Evolutionary conservation across 1,140 invertebrate species (phyloP).

Genomic region (Tetragonula clypearis): DNA sequence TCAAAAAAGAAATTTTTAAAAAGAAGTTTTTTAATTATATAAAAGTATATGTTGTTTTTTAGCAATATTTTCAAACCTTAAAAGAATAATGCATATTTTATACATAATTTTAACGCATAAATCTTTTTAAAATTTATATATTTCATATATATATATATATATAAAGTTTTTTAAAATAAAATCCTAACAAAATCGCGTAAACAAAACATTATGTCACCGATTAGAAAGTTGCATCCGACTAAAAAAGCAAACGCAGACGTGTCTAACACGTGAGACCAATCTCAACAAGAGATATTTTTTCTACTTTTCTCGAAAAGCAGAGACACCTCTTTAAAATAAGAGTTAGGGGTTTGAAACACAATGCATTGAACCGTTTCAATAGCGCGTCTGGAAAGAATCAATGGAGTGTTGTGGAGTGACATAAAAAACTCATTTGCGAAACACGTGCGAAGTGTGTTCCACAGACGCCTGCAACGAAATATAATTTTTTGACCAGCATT

Average conservation of each 20-base stretch:
- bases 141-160: not conserved
- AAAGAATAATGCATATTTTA: not conserved
- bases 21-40: not conserved
- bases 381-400: not conserved
- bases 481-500: not conserved
- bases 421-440: slow-evolving; percentile 14
- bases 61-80: not conserved
- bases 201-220: not conserved
- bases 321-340: not conserved
- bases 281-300: not conserved
- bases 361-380: not conserved
- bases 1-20: not conserved
- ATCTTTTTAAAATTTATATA: not conserved
- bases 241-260: not conserved
- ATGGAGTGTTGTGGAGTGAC: not conserved
- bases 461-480: not conserved
- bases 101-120: not conserved
- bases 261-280: not conserved
- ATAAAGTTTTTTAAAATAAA: not conserved
- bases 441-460: not conserved
- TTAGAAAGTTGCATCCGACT: not conserved
- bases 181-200: too few species aligned
- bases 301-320: not conserved
- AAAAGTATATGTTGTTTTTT: not conserved
- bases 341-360: not conserved